Percentiles rank a stretch among this genome's conserved stretches.
These are phyloP conservation scores for Laterallus jamaicensis DNA, from an alignment of 2,113 vertebrate genomes.

Conservation along the genomic window DNA sequence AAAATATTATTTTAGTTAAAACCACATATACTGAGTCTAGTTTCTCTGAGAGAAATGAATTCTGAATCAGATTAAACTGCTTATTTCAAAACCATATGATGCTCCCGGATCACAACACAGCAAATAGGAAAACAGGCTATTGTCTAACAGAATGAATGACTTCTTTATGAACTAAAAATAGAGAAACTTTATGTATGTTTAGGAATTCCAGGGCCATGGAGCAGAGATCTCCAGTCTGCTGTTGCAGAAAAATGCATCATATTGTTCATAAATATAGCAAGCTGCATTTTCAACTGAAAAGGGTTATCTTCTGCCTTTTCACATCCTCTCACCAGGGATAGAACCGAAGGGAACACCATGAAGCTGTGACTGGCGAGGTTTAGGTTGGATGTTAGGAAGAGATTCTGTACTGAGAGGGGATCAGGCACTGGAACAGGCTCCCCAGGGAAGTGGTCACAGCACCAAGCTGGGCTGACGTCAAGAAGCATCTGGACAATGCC, in stretches of 20 bases:
- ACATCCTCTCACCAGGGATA: not conserved
- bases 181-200: not conserved
- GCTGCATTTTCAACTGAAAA: not conserved
- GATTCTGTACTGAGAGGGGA: too few species aligned
- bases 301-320: slow-evolving; percentile 17
- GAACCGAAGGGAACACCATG: too few species aligned
- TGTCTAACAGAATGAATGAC: not conserved
- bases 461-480: too few species aligned
- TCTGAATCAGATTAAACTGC: slow-evolving; percentile 57
- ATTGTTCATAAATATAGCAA: not conserved
- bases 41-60: slow-evolving; percentile 43
- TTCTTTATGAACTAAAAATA: not conserved
- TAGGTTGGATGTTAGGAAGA: too few species aligned
- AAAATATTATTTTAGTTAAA: slow-evolving; percentile 83
- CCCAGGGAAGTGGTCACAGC: too few species aligned
- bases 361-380: too few species aligned
- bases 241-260: not conserved
- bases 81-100: slow-evolving; percentile 34
- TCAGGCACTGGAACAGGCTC: too few species aligned
- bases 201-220: not conserved
- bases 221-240: not conserved
- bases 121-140: slow-evolving; percentile 35
- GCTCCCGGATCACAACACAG: slow-evolving; percentile 36
- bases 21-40: slow-evolving; percentile 58
- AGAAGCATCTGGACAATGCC: too few species aligned